These are phyloP conservation scores for Drosophila paranaensis DNA, from an alignment of 2,888 invertebrate genomes.

Conservation along the genomic window DNA sequence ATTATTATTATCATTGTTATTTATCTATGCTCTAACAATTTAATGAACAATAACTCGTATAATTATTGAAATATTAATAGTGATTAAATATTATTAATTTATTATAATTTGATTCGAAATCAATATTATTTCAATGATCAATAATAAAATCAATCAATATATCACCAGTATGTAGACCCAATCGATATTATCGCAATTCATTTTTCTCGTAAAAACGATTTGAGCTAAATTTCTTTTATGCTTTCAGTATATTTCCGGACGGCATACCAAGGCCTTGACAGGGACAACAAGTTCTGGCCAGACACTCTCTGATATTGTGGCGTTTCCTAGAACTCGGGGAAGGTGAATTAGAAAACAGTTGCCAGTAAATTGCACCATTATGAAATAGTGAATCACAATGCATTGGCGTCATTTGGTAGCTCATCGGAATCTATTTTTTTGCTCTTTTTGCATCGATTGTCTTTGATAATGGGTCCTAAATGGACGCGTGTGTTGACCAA, in stretches of 20 bases:
- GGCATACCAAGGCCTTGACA: constrained; percentile 33
- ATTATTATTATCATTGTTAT: no score
- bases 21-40: no score
- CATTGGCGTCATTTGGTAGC: constrained; percentile 13
- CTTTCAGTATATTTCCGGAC: constrained; percentile 29
- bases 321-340: constrained; percentile 31
- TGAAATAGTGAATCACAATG: constrained; percentile 32
- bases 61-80: no score
- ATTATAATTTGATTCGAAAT: no score
- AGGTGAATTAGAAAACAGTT: constrained; percentile 20
- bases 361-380: constrained; percentile 24
- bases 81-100: no score
- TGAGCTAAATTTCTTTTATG: background rate
- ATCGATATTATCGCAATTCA: background rate
- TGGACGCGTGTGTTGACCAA: constrained; percentile 11
- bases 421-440: background rate
- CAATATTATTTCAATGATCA: no score
- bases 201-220: background rate
- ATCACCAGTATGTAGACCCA: no score
- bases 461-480: constrained; percentile 18
- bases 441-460: constrained; percentile 2
- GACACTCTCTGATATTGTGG: constrained; percentile 13
- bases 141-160: no score
- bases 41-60: no score
- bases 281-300: background rate